Conservation (phyloP, 2,113 vertebrate genomes). For the Campylomormyrus numenius region DNA sequence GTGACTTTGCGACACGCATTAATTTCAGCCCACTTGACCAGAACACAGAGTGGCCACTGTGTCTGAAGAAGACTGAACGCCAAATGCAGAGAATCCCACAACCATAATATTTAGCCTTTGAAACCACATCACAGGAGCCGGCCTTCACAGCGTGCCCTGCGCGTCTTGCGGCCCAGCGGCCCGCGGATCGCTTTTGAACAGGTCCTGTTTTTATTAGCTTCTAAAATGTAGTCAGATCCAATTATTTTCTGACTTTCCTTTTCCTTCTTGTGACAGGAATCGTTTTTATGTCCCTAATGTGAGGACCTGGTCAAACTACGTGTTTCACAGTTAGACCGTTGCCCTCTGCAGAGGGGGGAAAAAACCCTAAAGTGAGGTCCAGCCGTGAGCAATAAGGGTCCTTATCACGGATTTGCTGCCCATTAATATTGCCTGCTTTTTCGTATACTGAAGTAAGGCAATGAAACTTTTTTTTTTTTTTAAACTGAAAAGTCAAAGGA, state of each 20-base stretch:
- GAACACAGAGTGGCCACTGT: conserved; percentile 13
- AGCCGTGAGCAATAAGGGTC: not conserved
- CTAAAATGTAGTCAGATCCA: conserved; percentile 29
- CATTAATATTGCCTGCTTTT: conserved; percentile 30
- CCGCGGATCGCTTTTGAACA: conserved; percentile 49
- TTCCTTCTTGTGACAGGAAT: conserved; percentile 1
- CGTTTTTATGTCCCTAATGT: conserved; percentile 1
- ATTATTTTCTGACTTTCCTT: conserved; percentile 13
- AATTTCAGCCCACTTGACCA: conserved; percentile 38
- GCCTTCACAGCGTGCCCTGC: conserved; percentile 28
- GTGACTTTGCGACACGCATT: conserved; percentile 37
- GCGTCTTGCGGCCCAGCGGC: conserved; percentile 23
- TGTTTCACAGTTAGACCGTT: not conserved
- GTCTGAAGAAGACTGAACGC: not conserved
- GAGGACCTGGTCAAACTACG: not conserved
- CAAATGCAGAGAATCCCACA: conserved; percentile 1
- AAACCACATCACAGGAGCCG: conserved; percentile 49
- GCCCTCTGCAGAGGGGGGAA: not conserved
- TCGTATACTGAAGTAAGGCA: conserved; percentile 31
- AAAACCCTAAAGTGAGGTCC: not conserved
- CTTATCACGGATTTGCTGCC: conserved; percentile 10
- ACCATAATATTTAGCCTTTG: conserved; percentile 39
- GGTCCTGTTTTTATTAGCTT: conserved; percentile 34
- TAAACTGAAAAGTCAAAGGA: not conserved
- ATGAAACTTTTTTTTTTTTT: not conserved